Evolutionary conservation across 2,113 vertebrate genomes (phyloP).

Genomic region (Mirounga angustirostris): DNA sequence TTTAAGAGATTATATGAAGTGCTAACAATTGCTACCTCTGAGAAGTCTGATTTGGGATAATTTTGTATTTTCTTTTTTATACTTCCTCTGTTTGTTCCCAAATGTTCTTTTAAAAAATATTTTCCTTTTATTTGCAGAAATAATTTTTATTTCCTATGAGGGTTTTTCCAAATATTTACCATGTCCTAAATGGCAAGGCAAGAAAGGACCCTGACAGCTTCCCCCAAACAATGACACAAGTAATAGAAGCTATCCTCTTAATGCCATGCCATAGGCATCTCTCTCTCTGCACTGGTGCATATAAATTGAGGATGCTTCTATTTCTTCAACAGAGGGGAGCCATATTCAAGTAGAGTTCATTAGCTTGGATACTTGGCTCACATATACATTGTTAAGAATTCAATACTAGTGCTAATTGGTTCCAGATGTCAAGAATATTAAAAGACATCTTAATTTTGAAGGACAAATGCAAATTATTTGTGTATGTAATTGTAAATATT

Average conservation of each 20-base stretch:
- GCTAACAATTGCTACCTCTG: not conserved
- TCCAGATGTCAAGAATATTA: not conserved
- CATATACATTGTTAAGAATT: not conserved
- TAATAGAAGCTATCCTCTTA: not conserved
- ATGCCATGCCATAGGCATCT: not conserved
- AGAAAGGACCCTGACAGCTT: not conserved
- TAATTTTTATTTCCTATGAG: constrained; percentile 38
- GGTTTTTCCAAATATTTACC: not conserved
- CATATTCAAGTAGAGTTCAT: not conserved
- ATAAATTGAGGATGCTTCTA: not conserved
- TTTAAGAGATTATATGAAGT: not conserved
- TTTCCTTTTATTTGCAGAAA: constrained; percentile 43
- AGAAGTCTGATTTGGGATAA: not conserved
- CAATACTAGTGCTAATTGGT: not conserved
- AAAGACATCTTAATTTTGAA: constrained; percentile 8
- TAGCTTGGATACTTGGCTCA: not conserved
- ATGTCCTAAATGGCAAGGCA: not conserved
- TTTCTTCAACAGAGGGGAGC: not conserved
- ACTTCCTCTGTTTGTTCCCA: constrained; percentile 1
- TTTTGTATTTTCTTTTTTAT: constrained; percentile 34
- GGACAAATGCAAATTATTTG: not conserved
- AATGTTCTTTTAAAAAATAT: constrained; percentile 14
- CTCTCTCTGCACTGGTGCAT: not conserved
- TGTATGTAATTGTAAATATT: not conserved
- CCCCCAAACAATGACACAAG: not conserved